Percentiles rank a stretch among this genome's conserved stretches.
These are phyloP conservation scores for Setipinna tenuifilis DNA, from an alignment of 2,797 vertebrate genomes.

Conservation along the genomic window DNA sequence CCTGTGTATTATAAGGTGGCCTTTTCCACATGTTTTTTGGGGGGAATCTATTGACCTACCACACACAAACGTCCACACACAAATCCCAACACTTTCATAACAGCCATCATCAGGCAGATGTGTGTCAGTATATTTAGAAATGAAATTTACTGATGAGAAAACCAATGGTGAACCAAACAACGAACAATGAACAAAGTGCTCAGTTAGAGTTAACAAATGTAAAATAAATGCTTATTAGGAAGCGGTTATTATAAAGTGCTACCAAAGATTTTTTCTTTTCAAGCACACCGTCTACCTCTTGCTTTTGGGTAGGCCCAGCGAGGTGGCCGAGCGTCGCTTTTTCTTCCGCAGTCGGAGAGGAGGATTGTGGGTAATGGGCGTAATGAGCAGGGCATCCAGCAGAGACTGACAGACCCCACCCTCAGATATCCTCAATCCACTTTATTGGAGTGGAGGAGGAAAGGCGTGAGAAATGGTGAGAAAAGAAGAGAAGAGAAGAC, in stretches of 20 bases:
- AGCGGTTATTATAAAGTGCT: no score
- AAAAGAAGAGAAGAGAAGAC: constrained; percentile 21
- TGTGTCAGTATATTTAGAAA: no score
- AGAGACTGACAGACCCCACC: constrained; percentile 65
- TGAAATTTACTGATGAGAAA: no score
- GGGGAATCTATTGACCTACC: no score
- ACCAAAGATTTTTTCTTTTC: not conserved
- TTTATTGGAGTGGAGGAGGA: constrained; percentile 23
- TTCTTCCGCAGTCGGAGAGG: constrained; percentile 58
- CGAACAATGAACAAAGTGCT: no score
- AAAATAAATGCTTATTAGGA: no score
- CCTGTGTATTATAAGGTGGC: no score
- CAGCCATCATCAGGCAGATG: not conserved
- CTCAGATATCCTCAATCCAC: constrained; percentile 66
- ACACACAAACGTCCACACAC: not conserved
- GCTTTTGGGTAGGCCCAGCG: constrained; percentile 64
- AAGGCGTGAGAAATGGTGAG: not conserved
- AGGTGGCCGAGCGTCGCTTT: constrained; percentile 63
- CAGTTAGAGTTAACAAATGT: no score
- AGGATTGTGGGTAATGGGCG: constrained; percentile 66
- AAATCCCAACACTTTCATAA: not conserved
- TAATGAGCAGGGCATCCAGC: constrained; percentile 80
- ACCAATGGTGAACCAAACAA: no score
- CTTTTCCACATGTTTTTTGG: no score
- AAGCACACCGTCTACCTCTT: constrained; percentile 60